phyloP scores from a whole-genome alignment of 2,888 invertebrate genomes.

The Drosophila lacicola region DNA sequence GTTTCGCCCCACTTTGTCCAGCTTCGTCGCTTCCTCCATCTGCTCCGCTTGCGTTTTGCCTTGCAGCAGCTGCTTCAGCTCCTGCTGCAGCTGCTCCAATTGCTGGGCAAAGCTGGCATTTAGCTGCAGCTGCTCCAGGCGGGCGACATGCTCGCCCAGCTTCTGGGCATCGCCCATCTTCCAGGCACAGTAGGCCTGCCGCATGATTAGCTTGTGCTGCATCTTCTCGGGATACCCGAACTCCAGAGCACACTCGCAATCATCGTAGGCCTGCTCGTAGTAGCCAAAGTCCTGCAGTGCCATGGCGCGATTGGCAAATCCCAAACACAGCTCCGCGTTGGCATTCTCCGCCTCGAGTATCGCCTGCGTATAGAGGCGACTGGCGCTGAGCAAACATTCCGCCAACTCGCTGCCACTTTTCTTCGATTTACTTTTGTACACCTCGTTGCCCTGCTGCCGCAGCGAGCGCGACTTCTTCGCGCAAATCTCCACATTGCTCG shows the following conservation, averaged over 20 bases:
- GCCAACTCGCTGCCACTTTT: background rate
- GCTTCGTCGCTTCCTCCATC: background rate
- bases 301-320: conserved; percentile 83
- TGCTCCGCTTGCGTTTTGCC: too few relatives aligned
- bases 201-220: conserved; percentile 69
- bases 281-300: conserved; percentile 80
- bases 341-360: conserved; percentile 73
- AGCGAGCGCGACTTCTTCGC: conserved; percentile 48
- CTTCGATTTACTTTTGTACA: conserved; percentile 45
- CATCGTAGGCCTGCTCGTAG: conserved; percentile 80
- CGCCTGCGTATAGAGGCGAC: conserved; percentile 77
- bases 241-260: conserved; percentile 79
- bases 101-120: conserved; percentile 55
- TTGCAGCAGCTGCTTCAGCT: conserved; percentile 9
- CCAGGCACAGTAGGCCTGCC: conserved; percentile 74
- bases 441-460: conserved; percentile 74
- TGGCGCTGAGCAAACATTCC: conserved; percentile 67
- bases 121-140: conserved; percentile 44
- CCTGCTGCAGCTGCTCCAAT: conserved; percentile 45
- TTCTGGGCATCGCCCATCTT: conserved; percentile 46
- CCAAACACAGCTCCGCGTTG: conserved; percentile 66
- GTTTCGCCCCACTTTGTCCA: background rate
- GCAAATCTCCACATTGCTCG: conserved; percentile 18
- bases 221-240: conserved; percentile 68
- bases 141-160: conserved; percentile 50